These are phyloP conservation scores for Dexiosoma caninum DNA, from an alignment of 2,888 invertebrate genomes.

Conservation along the genomic window DNA sequence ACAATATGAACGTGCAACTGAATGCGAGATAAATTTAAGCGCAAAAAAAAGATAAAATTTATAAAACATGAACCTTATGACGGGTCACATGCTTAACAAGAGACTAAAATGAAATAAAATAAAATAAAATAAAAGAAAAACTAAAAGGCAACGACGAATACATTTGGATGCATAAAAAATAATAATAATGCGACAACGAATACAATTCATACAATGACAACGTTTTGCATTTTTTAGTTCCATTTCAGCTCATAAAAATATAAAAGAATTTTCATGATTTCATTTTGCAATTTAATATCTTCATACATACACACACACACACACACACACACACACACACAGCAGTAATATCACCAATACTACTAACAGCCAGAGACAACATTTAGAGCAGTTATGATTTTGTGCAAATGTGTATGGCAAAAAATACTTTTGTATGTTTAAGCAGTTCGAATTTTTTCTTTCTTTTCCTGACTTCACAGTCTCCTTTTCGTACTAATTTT, in stretches of 20 bases:
- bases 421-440: slow-evolving; percentile 25
- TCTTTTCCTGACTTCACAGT: too few relatives aligned
- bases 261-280: slow-evolving; percentile 67
- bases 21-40: slow-evolving; percentile 16
- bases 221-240: slow-evolving; percentile 66
- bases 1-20: neutral
- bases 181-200: slow-evolving; percentile 41
- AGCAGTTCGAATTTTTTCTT: slow-evolving; percentile 1
- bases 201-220: slow-evolving; percentile 58
- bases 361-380: neutral
- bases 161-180: slow-evolving; percentile 30
- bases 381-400: neutral
- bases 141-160: slow-evolving; percentile 8
- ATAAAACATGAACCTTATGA: slow-evolving; percentile 60
- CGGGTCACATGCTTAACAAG: slow-evolving; percentile 60
- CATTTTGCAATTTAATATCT: slow-evolving; percentile 62
- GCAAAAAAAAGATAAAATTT: neutral
- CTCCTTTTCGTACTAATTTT: neutral
- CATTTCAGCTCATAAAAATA: slow-evolving; percentile 70
- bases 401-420: neutral
- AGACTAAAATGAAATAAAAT: slow-evolving; percentile 26
- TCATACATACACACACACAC: neutral
- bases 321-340: neutral
- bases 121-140: slow-evolving; percentile 13
- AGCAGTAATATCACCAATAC: neutral